Evolutionary conservation across 2,888 invertebrate genomes (phyloP).

Genomic region (Acrobasis consociella): DNA sequence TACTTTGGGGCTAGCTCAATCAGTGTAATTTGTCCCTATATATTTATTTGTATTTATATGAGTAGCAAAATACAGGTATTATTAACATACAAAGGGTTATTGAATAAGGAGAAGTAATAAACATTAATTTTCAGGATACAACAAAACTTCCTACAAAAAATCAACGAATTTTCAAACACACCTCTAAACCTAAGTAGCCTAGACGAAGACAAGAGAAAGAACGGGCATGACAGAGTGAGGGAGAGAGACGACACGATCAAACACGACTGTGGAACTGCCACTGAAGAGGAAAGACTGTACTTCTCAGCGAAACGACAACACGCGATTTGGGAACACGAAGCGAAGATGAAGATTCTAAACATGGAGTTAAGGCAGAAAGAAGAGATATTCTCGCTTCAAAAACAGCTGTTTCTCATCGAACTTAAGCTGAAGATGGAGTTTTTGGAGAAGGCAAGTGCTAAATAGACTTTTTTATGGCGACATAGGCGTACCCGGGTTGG

Average conservation of each 20-base stretch:
- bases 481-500: neutral
- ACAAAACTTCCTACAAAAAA: conserved; percentile 69
- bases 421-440: conserved; percentile 79
- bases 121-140: conserved; percentile 45
- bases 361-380: conserved; percentile 78
- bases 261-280: conserved; percentile 58
- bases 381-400: conserved; percentile 77
- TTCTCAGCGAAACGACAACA: conserved; percentile 75
- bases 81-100: too few relatives aligned
- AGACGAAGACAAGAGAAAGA: conserved; percentile 59
- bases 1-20: too few relatives aligned
- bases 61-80: too few relatives aligned
- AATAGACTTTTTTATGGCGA: conserved; percentile 39
- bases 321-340: conserved; percentile 78
- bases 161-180: conserved; percentile 72
- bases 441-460: conserved; percentile 74
- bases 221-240: conserved; percentile 51
- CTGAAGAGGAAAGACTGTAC: conserved; percentile 70
- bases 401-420: conserved; percentile 76
- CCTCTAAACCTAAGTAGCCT: conserved; percentile 74
- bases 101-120: too few relatives aligned
- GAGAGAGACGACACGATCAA: conserved; percentile 54
- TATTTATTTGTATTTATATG: too few relatives aligned
- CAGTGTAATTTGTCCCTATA: too few relatives aligned
- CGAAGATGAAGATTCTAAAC: conserved; percentile 77